Percentiles rank a stretch among this genome's conserved stretches.
These are phyloP conservation scores for Marasmarcha lunaedactyla DNA, from an alignment of 2,888 invertebrate genomes.

Conservation along the genomic window DNA sequence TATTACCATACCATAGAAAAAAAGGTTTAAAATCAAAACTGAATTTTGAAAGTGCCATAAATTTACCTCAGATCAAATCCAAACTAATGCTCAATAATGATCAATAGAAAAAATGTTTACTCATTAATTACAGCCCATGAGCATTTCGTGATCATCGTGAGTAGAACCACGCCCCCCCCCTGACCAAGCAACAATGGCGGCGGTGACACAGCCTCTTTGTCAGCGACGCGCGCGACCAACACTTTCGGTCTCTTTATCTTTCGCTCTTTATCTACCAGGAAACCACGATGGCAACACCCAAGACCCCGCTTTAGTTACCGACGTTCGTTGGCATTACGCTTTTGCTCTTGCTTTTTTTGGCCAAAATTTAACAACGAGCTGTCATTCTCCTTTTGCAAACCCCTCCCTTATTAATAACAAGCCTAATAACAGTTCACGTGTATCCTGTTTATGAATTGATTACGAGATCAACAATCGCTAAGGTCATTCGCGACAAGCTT, in stretches of 20 bases:
- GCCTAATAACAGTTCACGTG: background rate
- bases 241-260: slow-evolving; percentile 46
- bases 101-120: no score
- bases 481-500: background rate
- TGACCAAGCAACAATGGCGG: slow-evolving; percentile 53
- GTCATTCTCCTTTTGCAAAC: background rate
- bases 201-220: slow-evolving; percentile 63
- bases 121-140: no score
- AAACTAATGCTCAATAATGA: no score
- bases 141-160: no score
- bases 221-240: slow-evolving; percentile 46
- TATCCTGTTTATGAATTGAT: background rate
- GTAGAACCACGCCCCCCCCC: no score
- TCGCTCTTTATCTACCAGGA: slow-evolving; percentile 33
- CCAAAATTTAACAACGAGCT: background rate
- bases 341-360: no score
- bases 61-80: no score
- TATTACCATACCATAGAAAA: no score
- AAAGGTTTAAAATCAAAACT: no score
- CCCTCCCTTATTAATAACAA: background rate
- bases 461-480: background rate
- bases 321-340: slow-evolving; percentile 24
- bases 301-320: slow-evolving; percentile 55
- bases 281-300: slow-evolving; percentile 54
- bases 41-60: no score